Conservation (phyloP, 2,888 invertebrate genomes). For the Noctuana brunneofusca region DNA sequence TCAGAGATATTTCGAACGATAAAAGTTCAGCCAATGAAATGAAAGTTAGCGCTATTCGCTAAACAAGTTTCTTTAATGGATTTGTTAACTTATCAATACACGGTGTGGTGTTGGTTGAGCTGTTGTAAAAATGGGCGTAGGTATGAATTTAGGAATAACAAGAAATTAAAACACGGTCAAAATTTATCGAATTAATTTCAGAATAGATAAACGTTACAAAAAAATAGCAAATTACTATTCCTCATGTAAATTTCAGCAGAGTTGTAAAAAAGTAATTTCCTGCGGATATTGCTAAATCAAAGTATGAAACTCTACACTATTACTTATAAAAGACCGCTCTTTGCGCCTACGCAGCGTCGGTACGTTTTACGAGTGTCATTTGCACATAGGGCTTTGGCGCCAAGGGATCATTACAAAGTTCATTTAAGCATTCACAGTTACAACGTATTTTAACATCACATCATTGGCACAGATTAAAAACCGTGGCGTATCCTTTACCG, state of each 20-base stretch:
- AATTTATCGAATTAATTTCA: no score
- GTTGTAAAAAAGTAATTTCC: constrained; percentile 54
- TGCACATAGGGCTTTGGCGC: constrained; percentile 13
- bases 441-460: background rate
- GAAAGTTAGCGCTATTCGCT: constrained; percentile 6
- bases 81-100: constrained; percentile 1
- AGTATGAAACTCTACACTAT: constrained; percentile 39
- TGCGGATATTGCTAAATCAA: constrained; percentile 49
- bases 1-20: background rate
- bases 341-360: constrained; percentile 44
- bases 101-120: background rate
- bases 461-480: background rate
- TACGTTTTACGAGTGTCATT: constrained; percentile 44
- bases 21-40: background rate
- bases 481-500: constrained; percentile 22
- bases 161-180: background rate
- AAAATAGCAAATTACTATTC: background rate
- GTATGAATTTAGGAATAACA: no score
- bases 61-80: constrained; percentile 1
- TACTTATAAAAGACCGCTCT: constrained; percentile 35
- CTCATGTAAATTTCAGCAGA: background rate
- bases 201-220: background rate
- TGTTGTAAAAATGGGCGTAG: background rate
- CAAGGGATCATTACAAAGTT: constrained; percentile 22
- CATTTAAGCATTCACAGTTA: background rate